These are phyloP conservation scores for Palythoa grandiflora DNA, from an alignment of 92 coral and sea anemone genomes.

Conservation along the genomic window DNA sequence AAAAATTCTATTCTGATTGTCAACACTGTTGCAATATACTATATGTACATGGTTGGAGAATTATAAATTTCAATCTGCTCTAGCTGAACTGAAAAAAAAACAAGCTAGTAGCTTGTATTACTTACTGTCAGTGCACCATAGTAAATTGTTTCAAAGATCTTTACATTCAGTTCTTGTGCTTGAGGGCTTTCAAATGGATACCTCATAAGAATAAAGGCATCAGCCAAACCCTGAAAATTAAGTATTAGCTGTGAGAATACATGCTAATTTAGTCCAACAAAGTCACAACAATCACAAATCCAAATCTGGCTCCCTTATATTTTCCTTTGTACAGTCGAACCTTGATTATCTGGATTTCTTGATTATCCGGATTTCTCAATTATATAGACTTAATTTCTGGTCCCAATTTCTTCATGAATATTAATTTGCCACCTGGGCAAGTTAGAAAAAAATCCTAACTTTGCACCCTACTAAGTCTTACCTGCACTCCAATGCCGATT, in stretches of 20 bases:
- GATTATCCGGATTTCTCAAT: too few relatives aligned
- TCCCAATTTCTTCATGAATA: too few relatives aligned
- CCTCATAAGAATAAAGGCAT: constrained; percentile 96
- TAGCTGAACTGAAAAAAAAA: neutral
- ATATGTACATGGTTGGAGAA: neutral
- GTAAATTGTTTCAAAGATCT: constrained; percentile 96
- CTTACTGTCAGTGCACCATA: constrained; percentile 95
- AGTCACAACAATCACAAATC: neutral
- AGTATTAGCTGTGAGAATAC: neutral
- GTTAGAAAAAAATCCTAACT: too few relatives aligned
- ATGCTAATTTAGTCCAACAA: neutral
- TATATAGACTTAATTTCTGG: too few relatives aligned
- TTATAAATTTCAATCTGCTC: neutral
- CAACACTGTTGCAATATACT: neutral
- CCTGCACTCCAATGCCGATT: constrained; percentile 98
- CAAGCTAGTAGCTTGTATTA: neutral
- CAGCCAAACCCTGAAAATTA: constrained; percentile 85
- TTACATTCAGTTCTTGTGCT: constrained; percentile 86
- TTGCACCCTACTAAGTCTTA: neutral
- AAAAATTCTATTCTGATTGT: too few relatives aligned
- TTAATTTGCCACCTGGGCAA: too few relatives aligned
- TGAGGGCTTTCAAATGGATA: constrained; percentile 91
- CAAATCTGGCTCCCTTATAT: too few relatives aligned
- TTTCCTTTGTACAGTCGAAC: too few relatives aligned
- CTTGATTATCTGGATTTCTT: too few relatives aligned